Evolutionary conservation across 2,888 invertebrate species (phyloP), one percentile per base, ranked within the genome.

Genomic region (Anorthoa munda): DNA sequence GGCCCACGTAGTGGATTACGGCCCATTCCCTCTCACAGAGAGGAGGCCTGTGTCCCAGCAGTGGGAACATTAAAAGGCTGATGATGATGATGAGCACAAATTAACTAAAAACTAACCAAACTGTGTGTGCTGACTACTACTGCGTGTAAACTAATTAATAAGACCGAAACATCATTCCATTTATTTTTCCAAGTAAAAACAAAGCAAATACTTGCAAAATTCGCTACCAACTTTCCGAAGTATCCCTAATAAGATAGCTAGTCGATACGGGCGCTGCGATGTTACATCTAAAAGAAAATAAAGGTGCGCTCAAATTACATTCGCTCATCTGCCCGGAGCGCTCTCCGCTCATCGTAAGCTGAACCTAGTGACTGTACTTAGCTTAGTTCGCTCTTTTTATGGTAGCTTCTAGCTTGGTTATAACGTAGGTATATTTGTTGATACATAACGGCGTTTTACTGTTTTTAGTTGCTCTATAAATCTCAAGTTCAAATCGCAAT

Each of bases 291-390:
- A 64, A 78, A 78, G 18, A 61, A 78, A 74, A 74, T 64, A 73
- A 64, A 79, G n/a, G 21, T 56, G 21, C 12, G 21, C 58, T 64
- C 59, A 50, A 76, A 64, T 74, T 59, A 59, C 81, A 56, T 39
- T 63, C 61, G 21, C 58, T 53, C 51, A 75, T 80, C 81, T 45
- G 48, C 39, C 55, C 26, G 58, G 7, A 51, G 80, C 75, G 63
- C 18, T 80, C 51, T n/a, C 12, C n/a, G 39, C 59, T 80, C 53
- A 45, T 21, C 64, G 53, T 45, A 23, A 80, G 48, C 64, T 50
- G 64, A 55, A 74, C 53, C 21, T 55, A 64, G 45, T 51, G 79
- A 51, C 23, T 26, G 15, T 5, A 68, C 45, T 64, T 80, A 48
- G 21, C 58, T 63, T 46, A 39, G 0, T 21, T 63, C 11, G 17